These are phyloP conservation scores for Ophiodon elongatus DNA, from an alignment of 2,113 vertebrate species.

Conservation along the genomic window DNA sequence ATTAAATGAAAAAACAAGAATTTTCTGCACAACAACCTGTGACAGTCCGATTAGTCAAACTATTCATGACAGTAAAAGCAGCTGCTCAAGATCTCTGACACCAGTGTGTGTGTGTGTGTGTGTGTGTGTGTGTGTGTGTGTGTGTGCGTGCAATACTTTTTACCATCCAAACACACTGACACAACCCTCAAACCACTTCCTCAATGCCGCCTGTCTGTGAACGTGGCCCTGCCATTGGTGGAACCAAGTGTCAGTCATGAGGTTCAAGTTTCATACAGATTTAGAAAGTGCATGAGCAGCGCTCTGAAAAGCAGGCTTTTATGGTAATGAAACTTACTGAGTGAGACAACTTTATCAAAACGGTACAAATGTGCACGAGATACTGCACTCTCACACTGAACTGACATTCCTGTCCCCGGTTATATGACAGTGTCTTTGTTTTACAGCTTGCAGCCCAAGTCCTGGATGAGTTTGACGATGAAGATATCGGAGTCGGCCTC, in stretches of 20 bases:
- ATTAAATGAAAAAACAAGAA: slow-evolving; percentile 12
- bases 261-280: slow-evolving; percentile 84
- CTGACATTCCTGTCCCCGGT: slow-evolving; percentile 7
- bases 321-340: slow-evolving; percentile 76
- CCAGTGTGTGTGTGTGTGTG: slow-evolving; percentile 6
- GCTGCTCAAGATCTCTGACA: slow-evolving; percentile 57
- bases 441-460: slow-evolving; percentile 92
- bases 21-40: slow-evolving; percentile 45
- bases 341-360: slow-evolving; percentile 44
- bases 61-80: slow-evolving; percentile 53
- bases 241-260: slow-evolving; percentile 73
- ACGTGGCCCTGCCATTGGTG: slow-evolving; percentile 66
- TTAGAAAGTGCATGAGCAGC: slow-evolving; percentile 84
- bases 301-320: slow-evolving; percentile 79
- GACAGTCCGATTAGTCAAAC: slow-evolving; percentile 34
- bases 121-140: neutral
- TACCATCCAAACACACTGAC: slow-evolving; percentile 47
- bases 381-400: neutral
- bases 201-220: slow-evolving; percentile 40
- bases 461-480: slow-evolving; percentile 91
- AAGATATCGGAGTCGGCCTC: slow-evolving; percentile 90
- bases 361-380: slow-evolving; percentile 4
- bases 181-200: slow-evolving; percentile 56
- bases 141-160: slow-evolving; percentile 25
- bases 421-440: slow-evolving; percentile 48